Conservation (phyloP, 2,113 vertebrate species). For the Sylvilagus bachmani region DNA sequence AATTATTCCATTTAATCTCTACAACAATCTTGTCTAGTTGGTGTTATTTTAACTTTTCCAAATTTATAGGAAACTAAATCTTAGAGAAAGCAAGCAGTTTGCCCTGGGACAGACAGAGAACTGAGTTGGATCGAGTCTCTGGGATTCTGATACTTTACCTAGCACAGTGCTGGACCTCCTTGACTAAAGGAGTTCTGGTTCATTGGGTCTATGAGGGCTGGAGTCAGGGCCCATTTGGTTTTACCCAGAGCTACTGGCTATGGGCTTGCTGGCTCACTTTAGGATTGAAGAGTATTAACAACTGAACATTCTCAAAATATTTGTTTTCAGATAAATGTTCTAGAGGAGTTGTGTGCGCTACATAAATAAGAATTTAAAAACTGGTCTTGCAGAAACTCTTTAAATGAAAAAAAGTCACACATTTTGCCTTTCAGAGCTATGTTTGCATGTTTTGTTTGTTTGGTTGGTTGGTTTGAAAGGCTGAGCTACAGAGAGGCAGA, state of each 20-base stretch:
- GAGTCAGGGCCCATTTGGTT: neutral
- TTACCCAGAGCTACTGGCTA: neutral
- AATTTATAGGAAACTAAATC: neutral
- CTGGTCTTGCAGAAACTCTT: neutral
- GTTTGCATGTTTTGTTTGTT: neutral
- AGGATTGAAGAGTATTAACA: neutral
- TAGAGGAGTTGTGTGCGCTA: neutral
- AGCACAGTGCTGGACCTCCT: neutral
- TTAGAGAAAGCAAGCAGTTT: neutral
- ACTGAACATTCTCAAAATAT: neutral
- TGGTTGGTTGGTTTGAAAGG: no score
- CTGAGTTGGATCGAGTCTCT: neutral
- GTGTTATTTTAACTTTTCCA: neutral
- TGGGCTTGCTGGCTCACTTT: neutral
- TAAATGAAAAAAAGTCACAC: neutral
- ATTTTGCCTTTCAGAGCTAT: neutral
- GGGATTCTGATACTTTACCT: neutral
- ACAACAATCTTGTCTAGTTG: neutral
- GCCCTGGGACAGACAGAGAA: neutral
- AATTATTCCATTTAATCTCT: neutral
- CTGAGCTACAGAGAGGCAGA: no score
- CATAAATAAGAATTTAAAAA: constrained; percentile 17
- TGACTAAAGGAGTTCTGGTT: neutral
- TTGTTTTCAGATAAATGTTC: neutral
- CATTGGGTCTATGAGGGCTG: neutral